Base-by-base conservation (phyloP, 2,797 vertebrate genomes). In the Cuniculus paca region DNA sequence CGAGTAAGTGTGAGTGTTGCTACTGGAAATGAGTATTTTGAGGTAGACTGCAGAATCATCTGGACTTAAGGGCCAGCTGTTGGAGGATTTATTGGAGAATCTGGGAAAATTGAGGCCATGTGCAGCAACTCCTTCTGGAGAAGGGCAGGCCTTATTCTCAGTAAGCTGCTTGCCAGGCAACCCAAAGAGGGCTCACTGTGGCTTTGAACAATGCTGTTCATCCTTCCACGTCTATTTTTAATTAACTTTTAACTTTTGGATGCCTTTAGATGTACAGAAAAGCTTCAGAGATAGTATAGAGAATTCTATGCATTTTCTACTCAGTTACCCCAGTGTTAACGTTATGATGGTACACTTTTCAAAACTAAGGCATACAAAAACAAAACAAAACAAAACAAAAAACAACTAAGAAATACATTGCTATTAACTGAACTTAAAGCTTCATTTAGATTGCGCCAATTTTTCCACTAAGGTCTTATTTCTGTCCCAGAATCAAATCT, bases 191-290 rank as follows among this genome's bases (percentile, higher is more conserved):
- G 13, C n/a, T 75, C 13, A 31, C 16, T 42, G 13, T 50, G 22
- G 5, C 28, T 90, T 90, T 81, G 79, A 36, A 79, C 9, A 61
- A 19, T 86, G 17, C 42, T 79, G 34, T 19, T 19, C 82, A 31
- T 79, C 6, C 2, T 83, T 89, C 58, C 72, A 28, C 48, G 11
- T 50, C 5, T 70, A 26, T 89, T 81, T 92, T 82, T 19, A 90
- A 95, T 7, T 34, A 19, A 72, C 22, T 79, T 91, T 34, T 26
- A 54, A 82, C 39, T 79, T 74, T 78, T 72, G 7, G 72, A 84
- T 90, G 94, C 63, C 56, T 82, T 36, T 90, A 65, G 31, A 52
- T 85, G 74, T 93, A 58, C 17, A n/a, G 77, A 65, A 65, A 91
- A 36, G 8, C 87, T 68, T 14, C 61, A 79, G 50, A 56, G 72